phyloP scores from a whole-genome alignment of 2,888 invertebrate species.

The Lamellibrachia columna region DNA sequence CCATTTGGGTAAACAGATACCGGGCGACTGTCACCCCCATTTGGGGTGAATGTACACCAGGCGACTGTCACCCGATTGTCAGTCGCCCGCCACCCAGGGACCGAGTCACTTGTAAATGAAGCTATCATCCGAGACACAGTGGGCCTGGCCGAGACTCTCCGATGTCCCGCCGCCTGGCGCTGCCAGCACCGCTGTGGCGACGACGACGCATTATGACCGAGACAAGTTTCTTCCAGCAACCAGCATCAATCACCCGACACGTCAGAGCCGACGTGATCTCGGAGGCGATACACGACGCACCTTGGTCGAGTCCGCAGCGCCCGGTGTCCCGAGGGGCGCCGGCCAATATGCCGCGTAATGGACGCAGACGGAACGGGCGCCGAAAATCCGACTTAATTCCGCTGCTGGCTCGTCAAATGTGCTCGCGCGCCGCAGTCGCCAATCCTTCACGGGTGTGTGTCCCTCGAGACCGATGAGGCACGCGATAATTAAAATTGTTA shows the following conservation, averaged over 20 bases:
- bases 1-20: neutral
- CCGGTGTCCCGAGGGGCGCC: neutral
- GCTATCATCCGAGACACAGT: neutral
- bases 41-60: neutral
- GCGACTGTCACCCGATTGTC: neutral
- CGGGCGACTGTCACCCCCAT: neutral
- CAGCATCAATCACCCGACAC: neutral
- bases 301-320: neutral
- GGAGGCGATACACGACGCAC: neutral
- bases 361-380: slow-evolving; percentile 6
- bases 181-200: neutral
- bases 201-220: neutral
- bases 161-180: neutral
- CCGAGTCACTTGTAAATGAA: neutral
- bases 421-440: neutral
- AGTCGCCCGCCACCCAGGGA: neutral
- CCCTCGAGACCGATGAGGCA: neutral
- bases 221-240: neutral
- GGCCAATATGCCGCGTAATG: slow-evolving; percentile 6
- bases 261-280: neutral
- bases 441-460: neutral
- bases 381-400: slow-evolving; percentile 12
- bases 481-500: slow-evolving; percentile 3
- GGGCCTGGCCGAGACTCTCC: neutral
- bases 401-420: neutral